Conservation (phyloP, 2,888 invertebrate genomes). For the Rhingia campestris region DNA sequence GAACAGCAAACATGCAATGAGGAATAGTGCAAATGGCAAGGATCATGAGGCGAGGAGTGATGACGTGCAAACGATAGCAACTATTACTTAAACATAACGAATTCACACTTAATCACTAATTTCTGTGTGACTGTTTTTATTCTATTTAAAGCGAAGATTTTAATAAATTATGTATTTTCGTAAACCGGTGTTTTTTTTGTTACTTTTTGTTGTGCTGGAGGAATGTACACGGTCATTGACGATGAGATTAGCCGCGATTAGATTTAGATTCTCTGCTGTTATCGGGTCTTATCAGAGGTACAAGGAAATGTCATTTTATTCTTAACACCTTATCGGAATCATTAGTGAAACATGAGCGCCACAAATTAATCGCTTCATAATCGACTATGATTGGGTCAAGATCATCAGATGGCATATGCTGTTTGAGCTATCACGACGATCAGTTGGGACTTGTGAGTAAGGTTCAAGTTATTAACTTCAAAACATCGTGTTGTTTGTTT, state of each 20-base stretch:
- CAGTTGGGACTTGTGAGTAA: too few relatives aligned
- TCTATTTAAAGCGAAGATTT: neutral
- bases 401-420: too few relatives aligned
- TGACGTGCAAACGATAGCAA: constrained; percentile 23
- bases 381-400: too few relatives aligned
- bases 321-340: neutral
- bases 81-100: constrained; percentile 38
- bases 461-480: too few relatives aligned
- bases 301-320: neutral
- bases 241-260: constrained; percentile 11
- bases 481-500: too few relatives aligned
- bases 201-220: neutral
- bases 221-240: constrained; percentile 1
- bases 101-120: constrained; percentile 4
- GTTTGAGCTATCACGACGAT: too few relatives aligned
- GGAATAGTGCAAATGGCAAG: neutral
- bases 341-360: too few relatives aligned
- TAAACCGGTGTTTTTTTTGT: neutral
- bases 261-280: neutral
- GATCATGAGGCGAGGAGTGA: constrained; percentile 6
- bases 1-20: constrained; percentile 20
- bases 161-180: constrained; percentile 21
- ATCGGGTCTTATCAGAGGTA: neutral
- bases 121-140: constrained; percentile 3
- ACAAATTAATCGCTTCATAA: too few relatives aligned